Evolutionary conservation across 2,797 vertebrate species (phyloP).

Genomic region (Falco concolor): DNA sequence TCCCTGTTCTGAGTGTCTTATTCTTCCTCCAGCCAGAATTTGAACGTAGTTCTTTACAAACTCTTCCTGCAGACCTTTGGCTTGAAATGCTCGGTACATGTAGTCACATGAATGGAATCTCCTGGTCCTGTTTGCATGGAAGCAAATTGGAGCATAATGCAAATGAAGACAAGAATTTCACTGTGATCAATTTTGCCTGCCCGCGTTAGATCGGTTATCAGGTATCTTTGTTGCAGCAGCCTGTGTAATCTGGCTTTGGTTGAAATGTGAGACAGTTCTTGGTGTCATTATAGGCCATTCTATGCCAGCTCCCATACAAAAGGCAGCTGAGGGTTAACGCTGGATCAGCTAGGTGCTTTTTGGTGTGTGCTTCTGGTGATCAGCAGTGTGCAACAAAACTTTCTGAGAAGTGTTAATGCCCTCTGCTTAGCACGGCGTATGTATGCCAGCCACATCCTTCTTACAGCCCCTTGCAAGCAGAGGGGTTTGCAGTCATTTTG

Average conservation of each 20-base stretch:
- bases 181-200: neutral
- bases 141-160: neutral
- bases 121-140: neutral
- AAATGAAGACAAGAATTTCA: neutral
- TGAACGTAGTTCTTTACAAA: neutral
- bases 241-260: neutral
- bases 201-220: neutral
- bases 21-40: neutral
- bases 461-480: neutral
- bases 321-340: neutral
- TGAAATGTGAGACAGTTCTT: neutral
- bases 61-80: neutral
- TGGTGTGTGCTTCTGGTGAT: neutral
- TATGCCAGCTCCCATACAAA: neutral
- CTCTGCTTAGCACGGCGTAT: neutral
- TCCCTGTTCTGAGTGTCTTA: neutral
- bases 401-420: neutral
- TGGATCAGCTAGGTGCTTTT: neutral
- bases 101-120: neutral
- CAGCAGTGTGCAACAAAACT: rapidly evolving
- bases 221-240: neutral
- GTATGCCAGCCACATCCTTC: too few species aligned
- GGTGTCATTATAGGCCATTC: neutral
- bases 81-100: neutral
- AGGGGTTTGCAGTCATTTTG: neutral